Percentiles rank a stretch among this genome's conserved stretches.
These are phyloP conservation scores for Philonicus albiceps DNA, from an alignment of 2,888 invertebrate species.

Conservation along the genomic window DNA sequence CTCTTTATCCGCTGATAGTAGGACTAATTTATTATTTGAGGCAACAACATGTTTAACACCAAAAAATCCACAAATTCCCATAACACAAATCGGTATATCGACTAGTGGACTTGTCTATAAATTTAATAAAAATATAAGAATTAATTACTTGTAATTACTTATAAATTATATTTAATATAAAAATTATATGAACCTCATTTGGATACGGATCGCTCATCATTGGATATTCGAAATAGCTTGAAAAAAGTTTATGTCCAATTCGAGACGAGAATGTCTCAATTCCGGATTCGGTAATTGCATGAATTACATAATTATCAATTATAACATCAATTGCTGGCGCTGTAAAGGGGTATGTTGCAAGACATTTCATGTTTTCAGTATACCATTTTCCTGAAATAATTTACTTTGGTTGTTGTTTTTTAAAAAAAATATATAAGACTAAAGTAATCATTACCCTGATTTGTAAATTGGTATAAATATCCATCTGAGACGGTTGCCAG, in stretches of 20 bases:
- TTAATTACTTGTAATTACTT: not conserved
- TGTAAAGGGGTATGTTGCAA: constrained; percentile 76
- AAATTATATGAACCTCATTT: constrained; percentile 52
- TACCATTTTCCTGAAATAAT: constrained; percentile 59
- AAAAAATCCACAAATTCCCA: constrained; percentile 74
- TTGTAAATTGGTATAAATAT: constrained; percentile 74
- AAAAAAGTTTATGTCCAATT: constrained; percentile 70
- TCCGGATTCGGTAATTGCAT: constrained; percentile 78
- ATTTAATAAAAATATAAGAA: too few species aligned
- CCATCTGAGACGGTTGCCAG: constrained; percentile 74
- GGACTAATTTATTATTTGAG: constrained; percentile 64
- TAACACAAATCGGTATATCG: constrained; percentile 71
- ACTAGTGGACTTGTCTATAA: constrained; percentile 68
- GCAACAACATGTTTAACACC: constrained; percentile 64
- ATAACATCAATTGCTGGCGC: constrained; percentile 73
- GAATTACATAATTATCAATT: constrained; percentile 73
- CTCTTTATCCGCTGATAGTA: constrained; percentile 56
- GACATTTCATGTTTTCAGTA: constrained; percentile 65
- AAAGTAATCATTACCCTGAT: constrained; percentile 56
- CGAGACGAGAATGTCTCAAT: constrained; percentile 78
- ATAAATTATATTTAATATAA: not conserved
- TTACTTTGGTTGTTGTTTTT: not conserved
- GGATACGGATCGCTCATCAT: constrained; percentile 58
- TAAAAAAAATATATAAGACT: not conserved
- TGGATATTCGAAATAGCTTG: constrained; percentile 63